Evolutionary conservation across 2,888 invertebrate species (phyloP).

Genomic region (Ormia ochracea): DNA sequence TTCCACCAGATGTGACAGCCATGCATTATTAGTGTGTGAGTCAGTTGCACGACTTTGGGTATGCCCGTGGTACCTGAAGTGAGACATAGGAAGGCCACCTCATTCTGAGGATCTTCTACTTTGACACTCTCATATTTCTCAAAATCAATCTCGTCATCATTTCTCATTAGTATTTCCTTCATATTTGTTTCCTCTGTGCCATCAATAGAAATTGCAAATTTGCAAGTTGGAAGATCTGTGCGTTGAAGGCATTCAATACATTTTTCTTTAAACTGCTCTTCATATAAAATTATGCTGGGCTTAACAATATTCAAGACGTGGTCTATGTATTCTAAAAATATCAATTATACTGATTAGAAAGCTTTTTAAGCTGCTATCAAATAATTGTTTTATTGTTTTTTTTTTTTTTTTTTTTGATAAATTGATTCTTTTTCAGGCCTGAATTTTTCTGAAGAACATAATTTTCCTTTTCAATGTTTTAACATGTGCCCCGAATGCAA

Average conservation of each 20-base stretch:
- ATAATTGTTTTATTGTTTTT: too few relatives aligned
- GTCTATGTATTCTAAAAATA: conserved; percentile 44
- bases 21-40: conserved; percentile 58
- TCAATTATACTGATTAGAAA: neutral
- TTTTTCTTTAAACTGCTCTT: conserved; percentile 48
- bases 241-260: conserved; percentile 28
- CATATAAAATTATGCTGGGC: conserved; percentile 61
- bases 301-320: conserved; percentile 44
- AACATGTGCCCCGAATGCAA: too few relatives aligned
- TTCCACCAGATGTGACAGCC: conserved; percentile 57
- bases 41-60: conserved; percentile 60
- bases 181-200: conserved; percentile 22
- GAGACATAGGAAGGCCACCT: conserved; percentile 45
- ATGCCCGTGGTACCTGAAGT: conserved; percentile 64
- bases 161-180: conserved; percentile 14
- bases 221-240: conserved; percentile 14
- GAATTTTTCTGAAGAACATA: too few relatives aligned
- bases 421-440: too few relatives aligned
- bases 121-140: conserved; percentile 19
- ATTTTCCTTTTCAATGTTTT: too few relatives aligned
- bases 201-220: conserved; percentile 46
- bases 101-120: conserved; percentile 42
- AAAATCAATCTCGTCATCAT: too few relatives aligned
- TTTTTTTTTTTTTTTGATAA: too few relatives aligned
- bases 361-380: neutral